phyloP scores from a whole-genome alignment of 2,797 vertebrate genomes.

The Cyprinella venusta region DNA sequence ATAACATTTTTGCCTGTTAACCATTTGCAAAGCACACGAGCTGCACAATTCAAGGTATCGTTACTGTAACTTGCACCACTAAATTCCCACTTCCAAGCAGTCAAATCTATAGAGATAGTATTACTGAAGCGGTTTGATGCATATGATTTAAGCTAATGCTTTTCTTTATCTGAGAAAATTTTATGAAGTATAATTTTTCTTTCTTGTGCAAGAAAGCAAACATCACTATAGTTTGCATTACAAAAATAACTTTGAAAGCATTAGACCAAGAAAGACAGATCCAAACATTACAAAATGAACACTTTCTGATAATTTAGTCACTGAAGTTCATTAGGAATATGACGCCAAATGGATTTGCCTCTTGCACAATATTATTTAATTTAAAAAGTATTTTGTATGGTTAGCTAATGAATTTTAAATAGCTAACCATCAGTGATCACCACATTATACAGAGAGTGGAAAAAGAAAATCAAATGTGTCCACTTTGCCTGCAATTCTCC shows the following conservation, averaged over 20 bases:
- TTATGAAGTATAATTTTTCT: background rate
- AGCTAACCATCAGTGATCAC: background rate
- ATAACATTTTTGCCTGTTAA: background rate
- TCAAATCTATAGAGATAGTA: background rate
- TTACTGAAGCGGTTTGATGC: background rate
- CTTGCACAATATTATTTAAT: background rate
- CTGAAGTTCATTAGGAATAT: background rate
- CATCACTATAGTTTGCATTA: background rate
- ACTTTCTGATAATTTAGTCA: background rate
- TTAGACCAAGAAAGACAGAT: background rate
- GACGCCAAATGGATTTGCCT: background rate
- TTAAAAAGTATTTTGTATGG: too few relatives aligned
- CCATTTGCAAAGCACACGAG: background rate
- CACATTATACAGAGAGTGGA: background rate
- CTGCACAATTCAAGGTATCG: background rate
- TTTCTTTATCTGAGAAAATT: background rate
- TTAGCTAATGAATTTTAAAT: background rate
- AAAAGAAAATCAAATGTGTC: background rate
- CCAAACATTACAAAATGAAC: background rate
- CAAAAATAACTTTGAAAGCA: background rate
- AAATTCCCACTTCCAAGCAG: slow-evolving; percentile 19
- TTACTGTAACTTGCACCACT: background rate
- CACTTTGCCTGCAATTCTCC: background rate
- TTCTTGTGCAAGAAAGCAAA: background rate
- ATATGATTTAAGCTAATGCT: slow-evolving; percentile 9